Conservation (phyloP, 35 echinoderm and acorn worm genomes). For the Ophioderma brevispina region DNA sequence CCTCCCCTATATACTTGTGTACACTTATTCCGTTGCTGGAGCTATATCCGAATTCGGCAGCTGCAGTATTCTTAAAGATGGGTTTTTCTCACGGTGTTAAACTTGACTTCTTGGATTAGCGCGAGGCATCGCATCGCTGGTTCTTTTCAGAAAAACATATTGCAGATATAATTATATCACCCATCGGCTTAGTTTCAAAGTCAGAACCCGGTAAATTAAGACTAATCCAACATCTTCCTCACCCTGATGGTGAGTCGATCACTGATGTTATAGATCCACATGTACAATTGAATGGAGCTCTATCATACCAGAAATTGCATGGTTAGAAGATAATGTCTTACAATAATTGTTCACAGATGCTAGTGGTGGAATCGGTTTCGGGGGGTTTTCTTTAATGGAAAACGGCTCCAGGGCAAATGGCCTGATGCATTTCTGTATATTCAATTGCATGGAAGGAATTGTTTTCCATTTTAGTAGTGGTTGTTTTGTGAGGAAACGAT, state of each 20-base stretch:
- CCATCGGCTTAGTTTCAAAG: too few species aligned
- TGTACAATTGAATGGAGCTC: background rate
- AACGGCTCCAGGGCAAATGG: background rate
- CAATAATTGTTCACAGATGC: constrained; percentile 21
- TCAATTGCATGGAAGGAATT: constrained; percentile 25
- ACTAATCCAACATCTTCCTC: too few species aligned
- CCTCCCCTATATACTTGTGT: background rate
- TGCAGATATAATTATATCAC: constrained; percentile 1
- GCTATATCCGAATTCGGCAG: background rate
- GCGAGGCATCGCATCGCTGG: constrained; percentile 7
- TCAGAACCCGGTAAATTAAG: too few species aligned
- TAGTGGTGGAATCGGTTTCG: background rate
- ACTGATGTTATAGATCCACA: too few species aligned
- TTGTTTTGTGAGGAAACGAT: background rate
- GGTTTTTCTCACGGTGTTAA: background rate
- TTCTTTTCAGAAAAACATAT: background rate
- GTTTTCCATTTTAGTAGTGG: constrained; percentile 15
- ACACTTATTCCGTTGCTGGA: background rate
- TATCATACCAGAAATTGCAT: background rate
- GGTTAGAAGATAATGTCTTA: background rate
- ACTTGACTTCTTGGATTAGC: background rate
- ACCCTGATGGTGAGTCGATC: too few species aligned
- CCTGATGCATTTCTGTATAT: background rate
- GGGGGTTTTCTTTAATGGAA: background rate
- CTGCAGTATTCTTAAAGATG: background rate